phyloP scores from a whole-genome alignment of 2,797 vertebrate genomes.

The Ctenosaura bakeri region DNA sequence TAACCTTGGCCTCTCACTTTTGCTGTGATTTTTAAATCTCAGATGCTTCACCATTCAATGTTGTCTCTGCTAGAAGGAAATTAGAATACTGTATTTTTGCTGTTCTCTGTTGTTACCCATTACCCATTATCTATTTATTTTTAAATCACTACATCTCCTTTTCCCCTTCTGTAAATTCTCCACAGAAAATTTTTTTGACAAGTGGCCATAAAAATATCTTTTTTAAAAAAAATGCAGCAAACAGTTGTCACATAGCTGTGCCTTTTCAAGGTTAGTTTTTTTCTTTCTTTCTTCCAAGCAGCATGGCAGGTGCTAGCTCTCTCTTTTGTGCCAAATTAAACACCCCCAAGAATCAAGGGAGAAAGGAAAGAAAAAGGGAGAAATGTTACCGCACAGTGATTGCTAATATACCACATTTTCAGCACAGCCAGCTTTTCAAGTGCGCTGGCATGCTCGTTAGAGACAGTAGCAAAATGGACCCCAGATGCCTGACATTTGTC shows the following conservation, averaged over 20 bases:
- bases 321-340: neutral
- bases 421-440: neutral
- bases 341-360: neutral
- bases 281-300: no score
- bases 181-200: neutral
- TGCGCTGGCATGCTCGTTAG: neutral
- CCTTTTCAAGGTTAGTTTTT: neutral
- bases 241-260: neutral
- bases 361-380: neutral
- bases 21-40: neutral
- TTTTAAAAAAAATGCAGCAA: neutral
- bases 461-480: neutral
- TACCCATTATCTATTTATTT: neutral
- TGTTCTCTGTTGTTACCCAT: neutral
- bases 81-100: neutral
- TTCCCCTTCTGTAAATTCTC: neutral
- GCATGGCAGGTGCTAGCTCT: no score
- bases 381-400: neutral
- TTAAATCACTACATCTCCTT: neutral
- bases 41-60: neutral
- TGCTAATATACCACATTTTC: neutral
- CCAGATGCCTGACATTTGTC: slow-evolving; percentile 26
- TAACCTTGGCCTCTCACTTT: neutral
- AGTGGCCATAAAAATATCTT: neutral
- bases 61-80: neutral